Evolutionary conservation across 1,140 invertebrate genomes (phyloP).

Genomic region (Medauroidea extradentata): DNA sequence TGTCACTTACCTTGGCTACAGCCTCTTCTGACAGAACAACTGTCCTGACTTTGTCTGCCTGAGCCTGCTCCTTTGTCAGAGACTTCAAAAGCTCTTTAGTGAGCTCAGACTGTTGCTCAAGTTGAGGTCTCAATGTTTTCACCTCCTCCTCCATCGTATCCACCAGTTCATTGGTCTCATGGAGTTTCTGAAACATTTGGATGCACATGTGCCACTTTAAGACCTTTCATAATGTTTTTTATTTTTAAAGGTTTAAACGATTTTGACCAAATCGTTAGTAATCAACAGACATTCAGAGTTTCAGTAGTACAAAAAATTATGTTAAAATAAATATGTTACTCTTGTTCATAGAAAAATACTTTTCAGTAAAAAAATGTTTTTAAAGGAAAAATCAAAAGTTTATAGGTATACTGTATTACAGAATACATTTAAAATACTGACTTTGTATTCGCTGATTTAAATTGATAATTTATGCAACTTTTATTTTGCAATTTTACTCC

Average conservation of each 20-base stretch:
- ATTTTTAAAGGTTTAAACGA: no score
- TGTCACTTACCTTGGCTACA: conserved; percentile 66
- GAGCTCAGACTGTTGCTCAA: conserved; percentile 77
- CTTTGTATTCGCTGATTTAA: no score
- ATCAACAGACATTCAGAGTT: background rate
- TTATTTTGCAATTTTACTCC: no score
- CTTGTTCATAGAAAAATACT: background rate
- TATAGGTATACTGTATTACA: no score
- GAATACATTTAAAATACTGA: no score
- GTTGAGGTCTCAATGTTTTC: conserved; percentile 75
- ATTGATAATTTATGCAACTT: no score
- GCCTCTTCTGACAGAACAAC: conserved; percentile 74
- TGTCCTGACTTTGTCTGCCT: conserved; percentile 74
- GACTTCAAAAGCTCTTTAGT: conserved; percentile 72
- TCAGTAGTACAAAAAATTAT: background rate
- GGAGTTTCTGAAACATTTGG: conserved; percentile 67
- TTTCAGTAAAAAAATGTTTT: no score
- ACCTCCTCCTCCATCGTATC: conserved; percentile 83
- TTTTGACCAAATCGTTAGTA: no score
- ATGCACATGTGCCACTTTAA: no score
- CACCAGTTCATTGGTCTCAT: conserved; percentile 79
- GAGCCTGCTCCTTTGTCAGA: conserved; percentile 73
- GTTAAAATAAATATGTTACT: conserved; percentile 5
- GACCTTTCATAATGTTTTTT: no score
- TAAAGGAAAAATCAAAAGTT: no score